Evolutionary conservation across 2,113 vertebrate genomes (phyloP).

Genomic region (Phrynosoma platyrhinos): DNA sequence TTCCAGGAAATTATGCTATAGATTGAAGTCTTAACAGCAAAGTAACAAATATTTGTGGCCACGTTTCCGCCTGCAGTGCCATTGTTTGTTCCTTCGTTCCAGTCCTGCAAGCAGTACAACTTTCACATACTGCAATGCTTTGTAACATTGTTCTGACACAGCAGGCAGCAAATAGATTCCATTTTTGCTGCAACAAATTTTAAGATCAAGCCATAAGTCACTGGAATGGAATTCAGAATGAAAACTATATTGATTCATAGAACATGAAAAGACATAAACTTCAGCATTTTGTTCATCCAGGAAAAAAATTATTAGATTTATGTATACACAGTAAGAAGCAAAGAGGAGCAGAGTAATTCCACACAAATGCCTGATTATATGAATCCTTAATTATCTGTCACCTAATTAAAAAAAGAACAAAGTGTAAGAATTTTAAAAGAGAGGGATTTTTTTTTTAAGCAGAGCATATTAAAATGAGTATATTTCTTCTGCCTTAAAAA

Average conservation of each 20-base stretch:
- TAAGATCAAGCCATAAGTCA: constrained; percentile 32
- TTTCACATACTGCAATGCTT: neutral
- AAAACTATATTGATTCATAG: constrained; percentile 46
- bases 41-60: neutral
- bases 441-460: constrained; percentile 37
- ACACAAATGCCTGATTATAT: constrained; percentile 40
- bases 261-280: constrained; percentile 52
- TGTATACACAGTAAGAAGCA: constrained; percentile 49
- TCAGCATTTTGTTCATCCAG: constrained; percentile 42
- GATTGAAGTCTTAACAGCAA: neutral
- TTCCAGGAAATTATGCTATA: neutral
- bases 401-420: constrained; percentile 56
- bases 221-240: constrained; percentile 45
- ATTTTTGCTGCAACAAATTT: constrained; percentile 25
- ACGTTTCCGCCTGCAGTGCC: neutral
- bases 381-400: constrained; percentile 46
- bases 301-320: constrained; percentile 37
- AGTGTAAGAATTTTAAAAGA: constrained; percentile 3
- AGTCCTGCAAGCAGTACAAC: neutral
- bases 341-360: constrained; percentile 44
- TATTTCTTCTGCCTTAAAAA: neutral
- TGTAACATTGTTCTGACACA: neutral
- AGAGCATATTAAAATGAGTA: constrained; percentile 42
- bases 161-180: neutral
- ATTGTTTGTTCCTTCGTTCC: neutral